phyloP scores from a whole-genome alignment of 35 echinoderm and acorn worm species.

The Ophiothrix spiculata region DNA sequence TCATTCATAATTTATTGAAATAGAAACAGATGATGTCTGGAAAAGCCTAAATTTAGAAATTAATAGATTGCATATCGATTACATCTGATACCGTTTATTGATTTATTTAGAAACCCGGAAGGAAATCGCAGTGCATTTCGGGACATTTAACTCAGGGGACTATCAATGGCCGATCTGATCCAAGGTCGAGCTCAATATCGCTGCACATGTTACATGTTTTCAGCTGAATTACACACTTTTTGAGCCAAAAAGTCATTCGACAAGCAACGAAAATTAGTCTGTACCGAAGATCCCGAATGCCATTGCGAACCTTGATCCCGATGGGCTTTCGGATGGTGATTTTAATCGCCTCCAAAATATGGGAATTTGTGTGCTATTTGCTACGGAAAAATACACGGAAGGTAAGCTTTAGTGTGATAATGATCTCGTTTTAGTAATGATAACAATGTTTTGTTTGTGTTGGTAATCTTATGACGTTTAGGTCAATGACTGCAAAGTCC shows the following conservation, averaged over 20 bases:
- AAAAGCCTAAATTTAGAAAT: too few species aligned
- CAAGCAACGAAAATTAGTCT: neutral
- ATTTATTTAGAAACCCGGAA: neutral
- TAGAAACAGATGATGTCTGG: too few species aligned
- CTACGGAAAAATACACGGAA: conserved; percentile 88
- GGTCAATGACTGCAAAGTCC: too few species aligned
- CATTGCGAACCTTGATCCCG: conserved; percentile 83
- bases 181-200: neutral
- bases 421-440: too few species aligned
- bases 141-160: neutral
- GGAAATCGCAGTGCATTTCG: neutral
- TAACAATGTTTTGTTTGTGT: too few species aligned
- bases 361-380: conserved; percentile 79
- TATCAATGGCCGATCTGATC: neutral
- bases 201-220: neutral
- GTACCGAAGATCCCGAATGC: neutral
- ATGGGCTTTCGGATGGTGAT: conserved; percentile 97
- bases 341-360: conserved; percentile 86
- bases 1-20: too few species aligned
- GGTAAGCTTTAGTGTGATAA: too few species aligned
- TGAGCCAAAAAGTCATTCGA: neutral
- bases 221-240: neutral
- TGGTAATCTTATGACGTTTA: too few species aligned
- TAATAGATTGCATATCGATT: too few species aligned
- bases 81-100: too few species aligned